Conservation (phyloP, 2,888 invertebrate genomes). For the Aromia moschata region DNA sequence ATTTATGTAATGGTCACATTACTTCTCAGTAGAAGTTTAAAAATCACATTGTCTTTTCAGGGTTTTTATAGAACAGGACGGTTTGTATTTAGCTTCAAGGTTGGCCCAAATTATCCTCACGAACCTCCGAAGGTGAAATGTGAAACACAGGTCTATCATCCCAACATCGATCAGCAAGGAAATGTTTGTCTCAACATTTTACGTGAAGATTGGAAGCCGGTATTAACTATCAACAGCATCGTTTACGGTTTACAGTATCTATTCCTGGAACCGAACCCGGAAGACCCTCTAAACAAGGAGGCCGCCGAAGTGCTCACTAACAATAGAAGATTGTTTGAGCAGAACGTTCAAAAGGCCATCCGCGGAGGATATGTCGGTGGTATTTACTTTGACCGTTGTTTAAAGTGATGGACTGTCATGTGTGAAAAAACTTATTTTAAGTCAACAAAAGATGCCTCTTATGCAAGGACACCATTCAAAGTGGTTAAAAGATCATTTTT, state of each 20-base stretch:
- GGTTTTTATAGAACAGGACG: conserved; percentile 94
- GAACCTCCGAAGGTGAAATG: conserved; percentile 99
- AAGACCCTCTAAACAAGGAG: conserved; percentile 98
- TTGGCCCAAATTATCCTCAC: conserved; percentile 97
- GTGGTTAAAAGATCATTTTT: conserved; percentile 23
- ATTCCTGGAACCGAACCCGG: conserved; percentile 98
- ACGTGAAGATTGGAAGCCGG: conserved; percentile 99
- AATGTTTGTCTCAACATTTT: conserved; percentile 98
- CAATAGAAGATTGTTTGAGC: conserved; percentile 93
- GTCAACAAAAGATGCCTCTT: conserved; percentile 25
- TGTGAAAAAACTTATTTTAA: conserved; percentile 21
- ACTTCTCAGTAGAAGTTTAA: neutral
- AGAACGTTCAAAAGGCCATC: conserved; percentile 96
- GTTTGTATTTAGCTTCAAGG: conserved; percentile 97
- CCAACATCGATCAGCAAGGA: conserved; percentile 97
- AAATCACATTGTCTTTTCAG: conserved; percentile 61
- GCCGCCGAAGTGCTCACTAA: conserved; percentile 96
- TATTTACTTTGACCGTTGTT: conserved; percentile 94
- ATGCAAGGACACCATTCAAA: conserved; percentile 24
- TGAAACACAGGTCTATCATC: conserved; percentile 97
- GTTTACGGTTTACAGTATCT: conserved; percentile 97
- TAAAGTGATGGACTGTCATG: conserved; percentile 75
- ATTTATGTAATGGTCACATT: neutral
- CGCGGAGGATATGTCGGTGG: conserved; percentile 94
- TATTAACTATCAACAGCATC: conserved; percentile 96